These are phyloP conservation scores for Achatina immaculata DNA, from an alignment of 1,140 invertebrate species.

Conservation along the genomic window DNA sequence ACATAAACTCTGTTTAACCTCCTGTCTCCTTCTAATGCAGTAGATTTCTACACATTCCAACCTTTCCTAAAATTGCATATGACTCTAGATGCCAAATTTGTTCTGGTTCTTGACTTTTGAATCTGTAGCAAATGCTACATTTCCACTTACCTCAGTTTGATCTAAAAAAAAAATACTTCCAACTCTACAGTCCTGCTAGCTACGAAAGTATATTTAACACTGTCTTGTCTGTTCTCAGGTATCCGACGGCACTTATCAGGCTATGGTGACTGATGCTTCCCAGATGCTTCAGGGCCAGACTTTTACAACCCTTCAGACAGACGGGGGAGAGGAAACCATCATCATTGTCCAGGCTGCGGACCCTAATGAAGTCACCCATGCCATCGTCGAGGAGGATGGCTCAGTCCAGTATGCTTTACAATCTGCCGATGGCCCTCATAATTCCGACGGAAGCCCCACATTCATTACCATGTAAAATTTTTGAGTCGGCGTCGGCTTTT, in stretches of 20 bases:
- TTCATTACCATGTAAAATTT: conserved; percentile 39
- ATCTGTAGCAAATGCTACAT: no score
- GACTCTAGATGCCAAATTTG: no score
- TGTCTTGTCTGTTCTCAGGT: conserved; percentile 34
- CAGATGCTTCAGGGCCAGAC: conserved; percentile 56
- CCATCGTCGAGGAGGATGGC: conserved; percentile 62
- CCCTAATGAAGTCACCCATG: conserved; percentile 60
- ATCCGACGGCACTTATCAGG: conserved; percentile 58
- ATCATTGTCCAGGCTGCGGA: conserved; percentile 67
- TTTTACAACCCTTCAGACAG: conserved; percentile 62
- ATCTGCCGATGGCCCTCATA: conserved; percentile 34
- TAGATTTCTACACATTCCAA: no score
- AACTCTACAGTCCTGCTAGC: no score
- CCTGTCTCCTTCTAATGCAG: no score
- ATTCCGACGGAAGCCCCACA: conserved; percentile 13
- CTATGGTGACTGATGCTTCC: conserved; percentile 56
- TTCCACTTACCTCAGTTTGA: no score
- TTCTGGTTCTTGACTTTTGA: no score
- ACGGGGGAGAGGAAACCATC: conserved; percentile 65
- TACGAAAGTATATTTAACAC: no score
- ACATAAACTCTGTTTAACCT: no score
- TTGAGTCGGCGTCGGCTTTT: no score
- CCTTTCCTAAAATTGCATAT: no score
- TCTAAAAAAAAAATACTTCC: no score
- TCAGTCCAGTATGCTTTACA: conserved; percentile 63